Evolutionary conservation across 2,888 invertebrate species (phyloP), one percentile per base, ranked within the genome.

Genomic region (Erannis defoliaria): DNA sequence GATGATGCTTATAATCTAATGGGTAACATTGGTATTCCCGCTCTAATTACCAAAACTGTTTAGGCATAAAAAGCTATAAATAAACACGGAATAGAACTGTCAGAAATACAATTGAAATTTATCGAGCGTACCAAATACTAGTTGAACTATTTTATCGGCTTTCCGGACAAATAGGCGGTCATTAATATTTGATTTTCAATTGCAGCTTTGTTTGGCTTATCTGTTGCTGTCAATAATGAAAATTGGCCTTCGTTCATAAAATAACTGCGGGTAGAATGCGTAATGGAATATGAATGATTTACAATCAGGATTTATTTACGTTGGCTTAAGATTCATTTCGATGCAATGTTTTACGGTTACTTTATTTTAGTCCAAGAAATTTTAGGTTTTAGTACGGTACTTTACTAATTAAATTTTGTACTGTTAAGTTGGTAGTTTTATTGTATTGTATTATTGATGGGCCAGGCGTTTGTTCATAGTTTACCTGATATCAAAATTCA

Each of bases 101-200:
- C 59, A 42, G 62, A 70, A 72, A 65, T 60, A 38, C 37, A 46
- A 55, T 62, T 54, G 49, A 65, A 68, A 73, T 72, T 71, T 70
- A 70, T 62, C 53, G 55, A 51, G 23, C 53, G 67, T 67, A 68
- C 48, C 67, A 69, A 70, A 72, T 71, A 62, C 45, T 60, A 55
- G 63, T 71, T 71, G 58, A 67, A 66, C 61, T 62, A 72, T 73
- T 80, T 77, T 67, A 74, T 74, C 73, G 65, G 59, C 62, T 55
- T 62, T 55, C 54, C 59, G 62, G 56, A 63, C 67, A 72, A 75
- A 75, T 76, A 56, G 62, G 42, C 31, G 62, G 70, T 66, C 65
- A 70, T 78, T 73, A 78, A 78, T 77, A 76, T 80, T 79, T 77
- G 75, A 78, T 78, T 74, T 79, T 76, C 75, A 77, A 73, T 76